Evolutionary conservation across 2,797 vertebrate species (phyloP), one percentile per base, ranked within the genome.

Genomic region (Lutjanus argentimaculatus): DNA sequence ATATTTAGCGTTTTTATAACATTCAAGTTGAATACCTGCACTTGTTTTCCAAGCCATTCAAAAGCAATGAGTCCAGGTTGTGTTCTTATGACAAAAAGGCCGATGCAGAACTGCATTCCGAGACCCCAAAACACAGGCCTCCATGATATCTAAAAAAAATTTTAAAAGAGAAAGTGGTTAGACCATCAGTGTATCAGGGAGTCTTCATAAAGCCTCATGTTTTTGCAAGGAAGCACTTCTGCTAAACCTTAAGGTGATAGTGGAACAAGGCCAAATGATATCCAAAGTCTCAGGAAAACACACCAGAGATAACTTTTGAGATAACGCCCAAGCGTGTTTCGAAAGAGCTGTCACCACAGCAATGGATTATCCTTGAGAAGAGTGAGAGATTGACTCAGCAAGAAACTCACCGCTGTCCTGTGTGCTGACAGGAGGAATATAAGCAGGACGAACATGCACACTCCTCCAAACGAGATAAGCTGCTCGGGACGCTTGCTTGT

Each of bases 51-150:
- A 73, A 99, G 95, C 97, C 98, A 99, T 40, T 93, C 36, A 71
- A 99, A 99, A 1, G 97, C 96, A 19, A 94, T 43, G 21, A 94
- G 81, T 45, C 98, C 98, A 0, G 97, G 97, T 1, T 97, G 73
- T 0, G 98, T 99, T 88, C 98, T 96, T 88, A 99, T 97, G 45
- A 99, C 88, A 13, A 99, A 95, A 80, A 99, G 83, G 22, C 97
- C 98, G 0, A 99, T 90, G 16, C 91, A 93, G 93, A 99, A 99
- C 90, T 99, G 94, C 63, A 99, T 58, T 16, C 96, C 97, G 1
- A 99, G 95, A 40, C 98, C 98, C 98, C 97, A 99, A 82, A 96
- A 92, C 59, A 99, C 95, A 0, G 97, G 89, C 76, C 96, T 93
- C 98, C 98, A 99, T 78, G 93, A 88, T 53, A 99, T 96, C 98